Evolutionary conservation across 2,113 vertebrate species (phyloP).

Genomic region (Carettochelys insculpta): DNA sequence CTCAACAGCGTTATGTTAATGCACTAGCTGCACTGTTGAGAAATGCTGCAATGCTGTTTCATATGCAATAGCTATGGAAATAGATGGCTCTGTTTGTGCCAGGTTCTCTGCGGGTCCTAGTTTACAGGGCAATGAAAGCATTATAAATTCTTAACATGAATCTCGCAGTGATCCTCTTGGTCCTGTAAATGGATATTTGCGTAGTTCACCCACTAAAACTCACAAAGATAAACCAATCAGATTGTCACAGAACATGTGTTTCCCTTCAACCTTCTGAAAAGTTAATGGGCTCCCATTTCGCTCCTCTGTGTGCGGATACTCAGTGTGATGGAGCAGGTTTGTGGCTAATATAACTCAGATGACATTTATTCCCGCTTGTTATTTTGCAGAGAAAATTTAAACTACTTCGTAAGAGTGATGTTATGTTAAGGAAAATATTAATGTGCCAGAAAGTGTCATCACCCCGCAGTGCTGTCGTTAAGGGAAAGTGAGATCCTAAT

Average conservation of each 20-base stretch:
- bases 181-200: constrained; percentile 58
- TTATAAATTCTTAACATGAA: constrained; percentile 55
- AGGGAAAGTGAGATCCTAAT: neutral
- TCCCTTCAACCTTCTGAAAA: constrained; percentile 1
- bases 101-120: constrained; percentile 33
- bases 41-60: neutral
- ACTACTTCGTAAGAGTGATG: neutral
- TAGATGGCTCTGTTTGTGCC: constrained; percentile 36
- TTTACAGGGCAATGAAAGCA: constrained; percentile 63
- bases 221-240: constrained; percentile 55
- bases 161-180: constrained; percentile 33
- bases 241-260: constrained; percentile 36
- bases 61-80: constrained; percentile 17
- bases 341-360: constrained; percentile 3
- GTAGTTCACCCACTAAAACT: constrained; percentile 60
- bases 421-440: neutral
- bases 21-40: neutral
- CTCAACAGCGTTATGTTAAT: neutral
- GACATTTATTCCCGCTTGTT: neutral
- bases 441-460: neutral
- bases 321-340: constrained; percentile 7
- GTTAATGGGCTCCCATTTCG: constrained; percentile 41
- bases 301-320: constrained; percentile 25
- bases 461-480: neutral
- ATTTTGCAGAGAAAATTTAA: neutral